These are phyloP conservation scores for Cremastobaeus sp. DNA, from an alignment of 2,888 invertebrate species.

Conservation along the genomic window DNA sequence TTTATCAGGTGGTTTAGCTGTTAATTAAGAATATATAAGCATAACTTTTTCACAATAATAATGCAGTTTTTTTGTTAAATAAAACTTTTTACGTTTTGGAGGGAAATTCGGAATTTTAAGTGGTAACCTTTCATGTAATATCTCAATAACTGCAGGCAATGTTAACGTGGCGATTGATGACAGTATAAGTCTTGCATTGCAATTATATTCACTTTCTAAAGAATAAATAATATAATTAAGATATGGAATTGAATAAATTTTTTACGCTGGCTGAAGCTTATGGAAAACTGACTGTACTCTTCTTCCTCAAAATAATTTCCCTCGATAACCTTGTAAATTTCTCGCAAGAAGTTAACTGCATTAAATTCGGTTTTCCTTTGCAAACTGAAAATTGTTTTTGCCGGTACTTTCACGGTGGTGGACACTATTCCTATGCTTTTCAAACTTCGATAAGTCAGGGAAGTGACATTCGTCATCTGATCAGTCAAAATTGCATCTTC, in stretches of 20 bases:
- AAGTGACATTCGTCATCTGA: conserved; percentile 68
- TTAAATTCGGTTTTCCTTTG: conserved; percentile 64
- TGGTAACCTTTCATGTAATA: conserved; percentile 70
- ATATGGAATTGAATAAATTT: conserved; percentile 29
- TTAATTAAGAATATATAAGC: conserved; percentile 19
- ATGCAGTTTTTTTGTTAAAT: not conserved
- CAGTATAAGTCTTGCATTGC: conserved; percentile 72
- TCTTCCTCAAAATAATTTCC: conserved; percentile 73
- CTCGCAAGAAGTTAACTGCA: conserved; percentile 69
- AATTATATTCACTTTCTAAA: conserved; percentile 71
- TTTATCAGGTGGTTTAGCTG: conserved; percentile 64
- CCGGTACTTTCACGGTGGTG: conserved; percentile 65
- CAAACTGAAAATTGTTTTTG: conserved; percentile 66
- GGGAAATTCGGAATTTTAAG: conserved; percentile 62
- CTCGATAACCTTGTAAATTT: conserved; percentile 69
- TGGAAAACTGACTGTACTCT: conserved; percentile 65
- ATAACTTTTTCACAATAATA: not conserved
- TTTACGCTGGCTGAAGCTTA: too few species aligned
- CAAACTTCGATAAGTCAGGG: conserved; percentile 67
- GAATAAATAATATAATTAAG: conserved; percentile 3
- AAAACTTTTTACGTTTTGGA: conserved; percentile 69
- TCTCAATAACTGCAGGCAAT: conserved; percentile 69
- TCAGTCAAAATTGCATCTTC: conserved; percentile 69
- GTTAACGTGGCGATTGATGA: conserved; percentile 74
- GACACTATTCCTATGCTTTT: conserved; percentile 71